phyloP scores from a whole-genome alignment of 2,888 invertebrate genomes.

The Drepanosiphum platanoidis region DNA sequence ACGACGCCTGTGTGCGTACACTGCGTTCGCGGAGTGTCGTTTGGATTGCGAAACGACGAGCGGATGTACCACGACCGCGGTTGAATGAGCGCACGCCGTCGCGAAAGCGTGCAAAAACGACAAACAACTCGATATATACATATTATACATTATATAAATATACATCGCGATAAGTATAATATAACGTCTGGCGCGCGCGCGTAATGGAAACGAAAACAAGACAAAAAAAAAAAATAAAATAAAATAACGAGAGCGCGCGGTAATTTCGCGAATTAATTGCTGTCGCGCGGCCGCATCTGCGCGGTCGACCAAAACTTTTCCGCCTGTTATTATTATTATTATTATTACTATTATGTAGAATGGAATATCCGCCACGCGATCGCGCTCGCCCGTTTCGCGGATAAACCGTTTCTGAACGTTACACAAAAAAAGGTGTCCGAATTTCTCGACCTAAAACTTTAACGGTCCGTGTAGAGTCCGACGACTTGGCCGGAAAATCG shows the following conservation, averaged over 20 bases:
- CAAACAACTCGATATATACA: not conserved
- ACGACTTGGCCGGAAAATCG: too few species aligned
- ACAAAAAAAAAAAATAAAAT: not conserved
- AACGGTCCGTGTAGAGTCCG: too few species aligned
- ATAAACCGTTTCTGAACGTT: not conserved
- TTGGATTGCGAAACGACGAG: conserved; percentile 43
- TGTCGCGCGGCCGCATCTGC: not conserved
- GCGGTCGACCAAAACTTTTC: conserved; percentile 19
- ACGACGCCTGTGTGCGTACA: too few species aligned
- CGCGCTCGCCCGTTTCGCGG: not conserved
- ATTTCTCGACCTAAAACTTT: not conserved
- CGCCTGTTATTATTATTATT: too few species aligned
- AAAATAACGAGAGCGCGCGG: not conserved
- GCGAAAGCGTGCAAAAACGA: conserved; percentile 53
- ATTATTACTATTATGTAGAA: too few species aligned
- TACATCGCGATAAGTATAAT: too few species aligned
- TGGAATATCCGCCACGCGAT: not conserved
- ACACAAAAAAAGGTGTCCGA: not conserved
- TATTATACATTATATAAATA: not conserved
- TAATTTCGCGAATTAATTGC: conserved; percentile 31
- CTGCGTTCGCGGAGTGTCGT: conserved; percentile 32
- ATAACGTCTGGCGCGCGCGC: not conserved
- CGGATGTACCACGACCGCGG: conserved; percentile 46
- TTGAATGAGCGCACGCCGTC: conserved; percentile 32
- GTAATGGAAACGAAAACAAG: not conserved